Percentiles rank a stretch among this genome's conserved stretches.
Conservation (phyloP, 2,888 invertebrate genomes). For the Keiferia lycopersicella region DNA sequence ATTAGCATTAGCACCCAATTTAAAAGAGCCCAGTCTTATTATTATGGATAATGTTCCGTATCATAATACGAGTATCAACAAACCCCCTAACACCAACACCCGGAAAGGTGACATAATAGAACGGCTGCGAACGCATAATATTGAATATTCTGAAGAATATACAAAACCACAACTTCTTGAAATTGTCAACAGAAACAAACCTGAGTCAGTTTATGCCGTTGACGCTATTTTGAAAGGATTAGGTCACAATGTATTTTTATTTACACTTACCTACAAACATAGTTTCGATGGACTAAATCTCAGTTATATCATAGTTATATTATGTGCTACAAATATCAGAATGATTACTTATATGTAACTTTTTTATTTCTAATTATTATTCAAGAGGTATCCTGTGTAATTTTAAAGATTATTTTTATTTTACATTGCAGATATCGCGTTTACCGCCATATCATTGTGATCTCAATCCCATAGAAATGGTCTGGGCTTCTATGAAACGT, state of each 20-base stretch:
- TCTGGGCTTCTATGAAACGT: background rate
- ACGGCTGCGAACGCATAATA: background rate
- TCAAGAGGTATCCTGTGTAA: background rate
- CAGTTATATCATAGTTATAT: too few relatives aligned
- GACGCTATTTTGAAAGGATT: background rate
- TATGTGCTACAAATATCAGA: background rate
- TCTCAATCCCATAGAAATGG: background rate
- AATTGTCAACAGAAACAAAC: conserved; percentile 1
- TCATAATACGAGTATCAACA: background rate
- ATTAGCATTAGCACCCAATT: conserved; percentile 1
- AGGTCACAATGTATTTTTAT: background rate
- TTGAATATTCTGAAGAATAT: background rate
- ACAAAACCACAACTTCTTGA: background rate
- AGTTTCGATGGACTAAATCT: too few relatives aligned
- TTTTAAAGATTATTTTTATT: background rate
- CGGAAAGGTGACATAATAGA: background rate
- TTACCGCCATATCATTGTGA: too few relatives aligned
- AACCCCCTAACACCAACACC: conserved; percentile 11
- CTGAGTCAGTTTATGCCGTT: background rate
- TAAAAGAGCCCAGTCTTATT: background rate
- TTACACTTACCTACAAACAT: too few relatives aligned
- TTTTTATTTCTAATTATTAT: background rate
- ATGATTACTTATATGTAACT: background rate
- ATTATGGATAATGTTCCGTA: conserved; percentile 16
- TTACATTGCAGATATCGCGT: background rate